Conservation (phyloP, 1,140 invertebrate genomes). For the Caenorhabditis elegans region WBcel235 BX284605.5:16701501-16702000, state of each 20-base stretch:
- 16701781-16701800: constrained; percentile 79
- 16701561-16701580: constrained; percentile 85
- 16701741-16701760: constrained; percentile 74
- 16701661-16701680: constrained; percentile 88
- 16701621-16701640: constrained; percentile 81
- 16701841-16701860: constrained; percentile 77
- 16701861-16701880: constrained; percentile 77
- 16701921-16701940: constrained; percentile 90
- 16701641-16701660: constrained; percentile 76
- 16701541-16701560: constrained; percentile 86
- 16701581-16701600: constrained; percentile 77
- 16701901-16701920: constrained; percentile 54
- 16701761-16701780: constrained; percentile 78
- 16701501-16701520: constrained; percentile 88
- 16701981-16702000: constrained; percentile 40
- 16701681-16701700: constrained; percentile 77
- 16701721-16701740: constrained; percentile 77
- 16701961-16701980: neutral
- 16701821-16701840: constrained; percentile 75
- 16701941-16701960: constrained; percentile 77
- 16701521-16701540: constrained; percentile 76
- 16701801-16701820: constrained; percentile 80
- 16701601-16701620: constrained; percentile 81
- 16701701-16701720: constrained; percentile 87
- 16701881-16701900: constrained; percentile 75